These are phyloP conservation scores for Ylistrum balloti DNA, from an alignment of 1,140 invertebrate genomes.

Conservation along the genomic window DNA sequence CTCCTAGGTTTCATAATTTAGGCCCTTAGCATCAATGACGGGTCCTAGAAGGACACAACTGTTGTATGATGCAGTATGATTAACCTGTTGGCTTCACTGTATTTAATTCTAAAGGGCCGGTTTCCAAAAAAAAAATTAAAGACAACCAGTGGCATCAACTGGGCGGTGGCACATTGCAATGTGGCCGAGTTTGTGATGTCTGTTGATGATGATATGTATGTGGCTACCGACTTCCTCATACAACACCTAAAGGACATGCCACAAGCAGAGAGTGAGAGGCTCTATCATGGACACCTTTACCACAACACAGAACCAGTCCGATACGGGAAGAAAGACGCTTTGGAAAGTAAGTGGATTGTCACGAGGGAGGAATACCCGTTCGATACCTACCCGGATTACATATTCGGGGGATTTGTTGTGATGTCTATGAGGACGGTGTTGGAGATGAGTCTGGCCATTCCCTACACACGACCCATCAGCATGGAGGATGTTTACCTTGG, in stretches of 20 bases:
- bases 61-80: too few species aligned
- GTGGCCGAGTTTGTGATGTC: neutral
- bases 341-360: neutral
- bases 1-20: too few species aligned
- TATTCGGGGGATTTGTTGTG: neutral
- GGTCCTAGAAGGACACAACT: too few species aligned
- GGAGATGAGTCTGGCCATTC: constrained; percentile 13
- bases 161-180: neutral
- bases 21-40: too few species aligned
- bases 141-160: constrained; percentile 5
- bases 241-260: neutral
- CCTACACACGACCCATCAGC: neutral
- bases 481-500: constrained; percentile 30
- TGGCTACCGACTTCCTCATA: neutral
- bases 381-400: constrained; percentile 14
- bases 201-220: constrained; percentile 42
- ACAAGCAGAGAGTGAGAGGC: neutral
- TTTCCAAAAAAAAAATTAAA: too few species aligned
- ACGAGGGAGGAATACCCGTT: constrained; percentile 3
- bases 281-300: neutral
- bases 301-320: neutral
- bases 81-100: too few species aligned
- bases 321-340: too few species aligned
- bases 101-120: too few species aligned
- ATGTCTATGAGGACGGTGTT: neutral